A percentile compares a stretch with the other conserved stretches of the same genome.
phyloP scores from a whole-genome alignment of 1,140 invertebrate genomes.

The Magallana gigas region DNA sequence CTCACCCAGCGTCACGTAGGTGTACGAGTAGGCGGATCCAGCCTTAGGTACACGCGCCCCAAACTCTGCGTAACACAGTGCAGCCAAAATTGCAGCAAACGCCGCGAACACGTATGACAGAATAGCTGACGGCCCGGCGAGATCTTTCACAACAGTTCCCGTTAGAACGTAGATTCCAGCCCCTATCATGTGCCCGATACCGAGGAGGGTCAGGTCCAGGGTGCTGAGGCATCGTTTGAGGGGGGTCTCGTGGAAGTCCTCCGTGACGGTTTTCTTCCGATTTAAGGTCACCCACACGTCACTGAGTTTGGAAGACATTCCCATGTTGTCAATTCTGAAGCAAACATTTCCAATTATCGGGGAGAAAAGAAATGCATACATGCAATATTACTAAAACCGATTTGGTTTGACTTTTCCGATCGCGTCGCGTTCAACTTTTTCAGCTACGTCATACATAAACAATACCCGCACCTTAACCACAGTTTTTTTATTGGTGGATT shows the following conservation, averaged over 20 bases:
- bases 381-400: too few species aligned
- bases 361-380: too few species aligned
- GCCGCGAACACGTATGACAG: slow-evolving; percentile 92
- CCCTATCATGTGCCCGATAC: slow-evolving; percentile 94
- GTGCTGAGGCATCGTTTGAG: slow-evolving; percentile 93
- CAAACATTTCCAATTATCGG: neutral
- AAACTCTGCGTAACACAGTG: slow-evolving; percentile 96
- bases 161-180: slow-evolving; percentile 84
- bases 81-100: slow-evolving; percentile 89
- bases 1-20: slow-evolving; percentile 76
- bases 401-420: too few species aligned
- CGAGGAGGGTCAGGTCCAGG: slow-evolving; percentile 88
- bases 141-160: slow-evolving; percentile 89
- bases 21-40: slow-evolving; percentile 77
- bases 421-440: too few species aligned
- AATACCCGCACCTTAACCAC: too few species aligned
- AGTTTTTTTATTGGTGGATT: too few species aligned
- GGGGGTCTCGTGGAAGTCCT: slow-evolving; percentile 86
- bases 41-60: slow-evolving; percentile 83
- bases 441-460: too few species aligned
- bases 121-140: slow-evolving; percentile 90
- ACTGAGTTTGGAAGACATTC: slow-evolving; percentile 4
- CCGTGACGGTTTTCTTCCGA: slow-evolving; percentile 77
- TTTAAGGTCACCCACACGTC: slow-evolving; percentile 75
- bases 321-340: neutral